Evolutionary conservation across 2,888 invertebrate species (phyloP), one percentile per base, ranked within the genome.

Genomic region (Drosophila subquinaria): DNA sequence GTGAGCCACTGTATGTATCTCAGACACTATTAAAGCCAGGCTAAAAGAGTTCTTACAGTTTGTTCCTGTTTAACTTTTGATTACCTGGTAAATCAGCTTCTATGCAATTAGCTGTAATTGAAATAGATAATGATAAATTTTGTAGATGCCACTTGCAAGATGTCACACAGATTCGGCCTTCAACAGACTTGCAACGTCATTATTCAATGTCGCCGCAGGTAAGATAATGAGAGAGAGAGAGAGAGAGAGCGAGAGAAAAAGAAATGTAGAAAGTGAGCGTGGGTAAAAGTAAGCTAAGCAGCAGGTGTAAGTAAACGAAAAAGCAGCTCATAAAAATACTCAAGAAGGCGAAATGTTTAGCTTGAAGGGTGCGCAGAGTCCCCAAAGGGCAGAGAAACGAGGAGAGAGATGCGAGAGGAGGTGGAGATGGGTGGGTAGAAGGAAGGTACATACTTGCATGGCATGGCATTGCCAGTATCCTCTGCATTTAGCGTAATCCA

Each of bases 401-500:
- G 36, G 15, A 11, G 38, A 38, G 0, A 33, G 13, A 6, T 1
- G 38, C 11, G 10, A n/a, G 13, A 4, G 27, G 27, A 53, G 23
- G 4, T 4, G 10, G 27, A 27, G 23, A 10, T 38, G n/a, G n/a
- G 23, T 38, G n/a, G n/a, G 23, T n/a, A 17, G 17, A 27, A 50
- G 35, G 43, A 27, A 53, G 35, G 43, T 30, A 50, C 42, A 36
- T 82, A 80, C 70, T 80, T 86, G 69, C 67, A 17, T 55, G 65
- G 60, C 40, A 48, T 56, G 52, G 15, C 35, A 45, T 30, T 63
- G 63, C 33, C 20, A 20, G 59, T 52, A 53, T 45, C 60, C 63
- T 63, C 67, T 75, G 82, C 82, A 82, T 89, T 87, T 76, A 73
- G 88, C 85, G 79, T 89, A 89, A 87, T 84, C 88, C 85, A 72